Evolutionary conservation across 2,888 invertebrate species (phyloP), one percentile per base, ranked within the genome.

Genomic region (Conus canariensis): DNA sequence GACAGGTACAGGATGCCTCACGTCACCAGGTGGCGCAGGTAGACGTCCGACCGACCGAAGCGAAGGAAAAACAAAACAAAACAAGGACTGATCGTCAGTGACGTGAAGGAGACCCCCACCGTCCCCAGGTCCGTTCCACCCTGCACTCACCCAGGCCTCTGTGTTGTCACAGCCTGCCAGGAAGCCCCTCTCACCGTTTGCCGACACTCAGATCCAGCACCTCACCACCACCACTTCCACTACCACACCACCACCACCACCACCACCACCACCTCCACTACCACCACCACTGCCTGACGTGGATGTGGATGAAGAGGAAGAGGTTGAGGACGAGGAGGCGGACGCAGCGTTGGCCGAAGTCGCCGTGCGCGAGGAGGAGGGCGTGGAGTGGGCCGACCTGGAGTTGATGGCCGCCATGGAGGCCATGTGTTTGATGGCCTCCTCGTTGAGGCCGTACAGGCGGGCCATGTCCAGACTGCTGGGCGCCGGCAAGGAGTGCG

Each of bases 161-260:
- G 22, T 14, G 22, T 22, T 70, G 70, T 7, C 16, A 1, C 7
- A 70, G 7, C 16, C 70, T 19, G 19, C 19, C 7, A 8, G 1
- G 7, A 70, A 7, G 19, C 70, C 70, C 70, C 70, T 19, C 83
- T 60, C 60, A 86, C 30, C 88, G 88, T 80, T 80, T 88, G 25
- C 77, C 90, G 80, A 91, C 91, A 67, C 91, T 91, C 7, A 91
- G 88, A 56, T 91, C 91, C 87, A 91, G 87, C 10, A 91, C 91
- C 56, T 91, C 90, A 45, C 87, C 88, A 30, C 80, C 80, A 80
- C 80, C 80, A 45, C 45, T 45, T 45, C 80, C 45, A 80, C 80
- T 45, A n/a, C n/a, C n/a, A n/a, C n/a, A 8, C 60, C 82, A 74
- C 74, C n/a, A 22, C 74, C 74, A 56, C 56, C n/a, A 22, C 70